These are phyloP conservation scores for Xylocampa areola DNA, from an alignment of 2,888 invertebrate genomes.

Conservation along the genomic window DNA sequence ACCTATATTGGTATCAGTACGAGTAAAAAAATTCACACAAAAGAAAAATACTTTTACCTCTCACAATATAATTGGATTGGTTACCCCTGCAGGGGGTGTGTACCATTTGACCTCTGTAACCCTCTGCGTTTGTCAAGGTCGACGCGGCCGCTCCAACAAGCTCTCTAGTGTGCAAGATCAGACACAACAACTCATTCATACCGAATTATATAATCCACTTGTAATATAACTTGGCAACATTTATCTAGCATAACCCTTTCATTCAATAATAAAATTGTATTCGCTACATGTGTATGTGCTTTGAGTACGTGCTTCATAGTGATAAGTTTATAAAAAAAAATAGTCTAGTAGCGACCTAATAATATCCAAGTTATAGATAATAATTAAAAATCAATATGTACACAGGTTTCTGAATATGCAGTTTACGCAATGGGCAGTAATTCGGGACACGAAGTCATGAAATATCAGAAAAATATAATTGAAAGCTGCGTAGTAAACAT, in stretches of 20 bases:
- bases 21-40: too few relatives aligned
- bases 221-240: neutral
- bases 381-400: too few relatives aligned
- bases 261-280: neutral
- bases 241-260: neutral
- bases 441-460: too few relatives aligned
- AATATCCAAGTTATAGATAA: too few relatives aligned
- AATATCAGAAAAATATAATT: too few relatives aligned
- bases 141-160: slow-evolving; percentile 6
- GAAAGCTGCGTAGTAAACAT: too few relatives aligned
- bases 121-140: slow-evolving; percentile 39
- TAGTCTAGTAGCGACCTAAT: too few relatives aligned
- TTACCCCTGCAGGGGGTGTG: slow-evolving; percentile 38
- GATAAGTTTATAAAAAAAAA: neutral
- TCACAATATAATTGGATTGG: neutral
- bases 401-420: too few relatives aligned
- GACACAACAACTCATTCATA: slow-evolving; percentile 20
- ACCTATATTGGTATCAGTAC: too few relatives aligned
- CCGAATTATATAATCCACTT: slow-evolving; percentile 7
- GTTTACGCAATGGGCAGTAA: too few relatives aligned
- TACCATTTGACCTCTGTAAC: slow-evolving; percentile 43
- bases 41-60: neutral
- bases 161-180: slow-evolving; percentile 18
- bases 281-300: neutral
- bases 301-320: neutral